Percentiles rank a stretch among this genome's conserved stretches.
Evolutionary conservation across 2,888 invertebrate species (phyloP).

Genomic region (Muschampia plurimacula): DNA sequence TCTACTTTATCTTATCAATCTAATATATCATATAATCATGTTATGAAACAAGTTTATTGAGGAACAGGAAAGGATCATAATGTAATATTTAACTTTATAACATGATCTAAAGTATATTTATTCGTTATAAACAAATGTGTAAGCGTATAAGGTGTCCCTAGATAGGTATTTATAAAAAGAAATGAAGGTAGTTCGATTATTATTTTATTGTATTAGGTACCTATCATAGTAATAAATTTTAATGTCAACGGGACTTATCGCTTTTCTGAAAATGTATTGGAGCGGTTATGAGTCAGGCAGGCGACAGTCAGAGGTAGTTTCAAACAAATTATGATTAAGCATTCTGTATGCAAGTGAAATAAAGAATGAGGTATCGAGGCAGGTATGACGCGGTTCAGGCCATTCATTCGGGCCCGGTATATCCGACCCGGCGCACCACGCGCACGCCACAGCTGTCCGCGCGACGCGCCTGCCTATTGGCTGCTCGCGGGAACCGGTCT

Average conservation of each 20-base stretch:
- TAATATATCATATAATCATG: no score
- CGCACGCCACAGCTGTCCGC: slow-evolving; percentile 66
- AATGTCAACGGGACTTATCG: not conserved
- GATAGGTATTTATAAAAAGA: no score
- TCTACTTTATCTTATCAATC: no score
- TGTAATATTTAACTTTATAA: no score
- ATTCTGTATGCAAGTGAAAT: slow-evolving; percentile 67
- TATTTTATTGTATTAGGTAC: no score
- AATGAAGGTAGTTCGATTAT: no score
- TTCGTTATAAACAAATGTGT: no score
- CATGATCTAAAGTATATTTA: no score
- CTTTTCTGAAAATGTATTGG: not conserved
- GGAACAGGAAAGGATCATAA: no score
- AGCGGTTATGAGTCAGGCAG: slow-evolving; percentile 56
- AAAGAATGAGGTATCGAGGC: slow-evolving; percentile 60
- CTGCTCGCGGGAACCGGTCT: slow-evolving; percentile 72
- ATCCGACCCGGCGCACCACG: slow-evolving; percentile 32
- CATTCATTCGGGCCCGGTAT: slow-evolving; percentile 43
- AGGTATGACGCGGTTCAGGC: slow-evolving; percentile 71
- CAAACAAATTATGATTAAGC: slow-evolving; percentile 74
- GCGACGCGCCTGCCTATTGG: slow-evolving; percentile 75
- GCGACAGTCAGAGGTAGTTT: slow-evolving; percentile 64
- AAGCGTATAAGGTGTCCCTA: no score
- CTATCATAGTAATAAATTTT: no score
- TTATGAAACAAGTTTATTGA: no score